Evolutionary conservation across 1,140 invertebrate species (phyloP).

Genomic region (Drosophila orena): DNA sequence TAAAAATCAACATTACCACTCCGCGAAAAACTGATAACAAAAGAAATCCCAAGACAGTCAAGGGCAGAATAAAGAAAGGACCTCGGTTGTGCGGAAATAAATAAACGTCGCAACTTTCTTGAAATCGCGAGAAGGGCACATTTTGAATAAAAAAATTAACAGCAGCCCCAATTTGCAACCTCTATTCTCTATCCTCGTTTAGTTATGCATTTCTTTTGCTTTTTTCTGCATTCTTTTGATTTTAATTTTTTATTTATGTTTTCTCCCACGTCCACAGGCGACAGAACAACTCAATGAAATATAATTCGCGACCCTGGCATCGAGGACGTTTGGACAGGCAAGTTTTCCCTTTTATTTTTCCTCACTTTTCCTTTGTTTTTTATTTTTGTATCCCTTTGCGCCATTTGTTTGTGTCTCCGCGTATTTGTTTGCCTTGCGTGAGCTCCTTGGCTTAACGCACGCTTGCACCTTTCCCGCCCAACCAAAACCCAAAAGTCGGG

Average conservation of each 20-base stretch:
- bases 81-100: slow-evolving; percentile 75
- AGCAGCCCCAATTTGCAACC: slow-evolving; percentile 36
- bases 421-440: slow-evolving; percentile 55
- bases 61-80: slow-evolving; percentile 43
- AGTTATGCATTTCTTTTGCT: slow-evolving; percentile 70
- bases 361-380: slow-evolving; percentile 18
- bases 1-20: slow-evolving; percentile 52
- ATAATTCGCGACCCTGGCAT: slow-evolving; percentile 42
- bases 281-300: slow-evolving; percentile 36
- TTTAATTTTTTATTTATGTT: slow-evolving; percentile 64
- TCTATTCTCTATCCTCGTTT: slow-evolving; percentile 42
- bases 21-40: slow-evolving; percentile 43
- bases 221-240: slow-evolving; percentile 37
- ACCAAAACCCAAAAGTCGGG: slow-evolving; percentile 11
- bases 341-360: slow-evolving; percentile 55
- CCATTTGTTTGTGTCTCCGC: slow-evolving; percentile 38
- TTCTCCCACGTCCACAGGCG: slow-evolving; percentile 57
- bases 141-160: slow-evolving; percentile 85
- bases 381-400: slow-evolving; percentile 25
- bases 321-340: slow-evolving; percentile 51
- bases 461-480: slow-evolving; percentile 66
- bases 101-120: slow-evolving; percentile 75
- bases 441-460: slow-evolving; percentile 70
- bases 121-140: slow-evolving; percentile 46
- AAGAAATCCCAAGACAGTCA: slow-evolving; percentile 44